Base-by-base conservation (phyloP, 2,888 invertebrate species). In the Agapostemon virescens region DNA sequence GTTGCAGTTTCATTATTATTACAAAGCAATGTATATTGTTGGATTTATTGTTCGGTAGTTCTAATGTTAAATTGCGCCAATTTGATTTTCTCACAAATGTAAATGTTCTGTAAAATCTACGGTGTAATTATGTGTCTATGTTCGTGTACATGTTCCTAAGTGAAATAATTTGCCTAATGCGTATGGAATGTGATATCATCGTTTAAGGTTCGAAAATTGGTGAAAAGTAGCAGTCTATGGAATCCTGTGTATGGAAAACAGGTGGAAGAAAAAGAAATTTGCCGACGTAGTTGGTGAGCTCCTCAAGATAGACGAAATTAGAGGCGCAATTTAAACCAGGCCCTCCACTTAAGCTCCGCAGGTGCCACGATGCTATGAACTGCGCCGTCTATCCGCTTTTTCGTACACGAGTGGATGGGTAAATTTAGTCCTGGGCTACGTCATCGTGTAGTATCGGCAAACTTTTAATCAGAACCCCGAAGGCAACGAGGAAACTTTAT, bases 381-480 rank as follows among this genome's bases (percentile, higher is more conserved):
- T 82, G 75, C 80, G 49, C 74, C 77, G 80, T 82, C 74, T 79
- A 78, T 72, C 71, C 84, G 69, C 72, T 83, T 85, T 86, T 82
- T 86, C 84, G 81, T 79, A 81, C 81, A 84, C 81, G 83, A 83
- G 83, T 79, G 85, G 74, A 76, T 71, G 86, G 76, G 82, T 84
- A 83, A 89, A 88, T 88, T 87, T 87, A 86, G 86, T 84, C 88
- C 79, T 67, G 69, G 69, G 75, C 84, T 74, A 82, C 87, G 83
- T 88, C 87, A 87, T 85, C 86, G 85, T 76, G 84, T 85, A 88
- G 87, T 89, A 87, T 88, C 84, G 87, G 85, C 86, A 86, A 89
- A 90, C 89, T 89, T 90, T 89, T 90, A 89, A 90, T 90, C 90
- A 89, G 87, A 87, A 85, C 76, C 85, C 82, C 75, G 66, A 71